Base-by-base conservation (phyloP, 2,888 invertebrate genomes). In the Drosophila prostipennis region DNA sequence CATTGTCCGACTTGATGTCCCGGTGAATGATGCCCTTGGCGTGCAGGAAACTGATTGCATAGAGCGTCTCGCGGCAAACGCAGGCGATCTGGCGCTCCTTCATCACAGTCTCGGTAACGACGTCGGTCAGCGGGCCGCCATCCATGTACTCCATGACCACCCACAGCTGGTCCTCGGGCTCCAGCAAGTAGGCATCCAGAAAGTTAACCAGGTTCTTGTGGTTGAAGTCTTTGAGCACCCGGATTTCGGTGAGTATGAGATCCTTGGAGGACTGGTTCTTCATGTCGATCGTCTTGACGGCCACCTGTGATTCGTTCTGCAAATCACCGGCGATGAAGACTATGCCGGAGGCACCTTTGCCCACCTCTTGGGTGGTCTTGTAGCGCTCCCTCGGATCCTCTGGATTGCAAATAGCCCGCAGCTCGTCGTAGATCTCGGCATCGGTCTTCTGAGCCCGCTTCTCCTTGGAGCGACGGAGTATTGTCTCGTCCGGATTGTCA, bases 1-100 rank as follows among this genome's bases (percentile, higher is more conserved):
- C 96, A 91, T 99, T 99, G 92, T 99, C 99, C n/a, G 98, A 98
- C 91, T 99, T 99, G 64, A 99, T 98, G 91, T 99, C 98, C 74
- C 99, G 94, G 91, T 98, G 98, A 79, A 98, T 98, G 40, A 98
- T 98, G 13, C 97, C 97, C 91, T 95, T 95, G 48, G 95, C 94
- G 92, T 98, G 98, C 13, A 98, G 93, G 92, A 98, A 99, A 71
- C 96, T 94, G 48, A 99, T 94, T 1, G 98, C 99, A 90, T 96
- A 95, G 5, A 99, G 92, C 45, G 96, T 96, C 92, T 99, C 98
- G 26, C 95, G 94, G 87, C 98, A 97, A 6, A 99, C 98, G 3
- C 98, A 97, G 0, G 99, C 98, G 58, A 99, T 99, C 91, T 99
- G 99, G 0, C 96, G 96, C 90, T 99, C 98, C 86, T 98, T 97